A percentile compares a stretch with the other conserved stretches of the same genome.
These are phyloP conservation scores for Ashinkailepas kermadecensis DNA, from an alignment of 2,888 invertebrate genomes.

Conservation along the genomic window DNA sequence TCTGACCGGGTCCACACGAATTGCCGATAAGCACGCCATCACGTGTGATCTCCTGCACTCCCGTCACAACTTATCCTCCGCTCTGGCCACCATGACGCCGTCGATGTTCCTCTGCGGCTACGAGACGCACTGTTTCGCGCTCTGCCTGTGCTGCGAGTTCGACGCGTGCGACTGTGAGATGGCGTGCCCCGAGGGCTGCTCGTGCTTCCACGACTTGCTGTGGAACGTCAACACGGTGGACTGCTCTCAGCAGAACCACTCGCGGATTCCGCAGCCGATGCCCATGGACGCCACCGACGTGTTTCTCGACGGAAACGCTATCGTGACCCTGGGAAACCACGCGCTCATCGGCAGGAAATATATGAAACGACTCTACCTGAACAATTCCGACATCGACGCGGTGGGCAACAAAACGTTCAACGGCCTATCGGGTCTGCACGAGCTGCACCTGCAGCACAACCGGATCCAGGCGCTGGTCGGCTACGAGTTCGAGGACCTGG, in stretches of 20 bases:
- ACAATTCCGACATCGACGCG: conserved; percentile 75
- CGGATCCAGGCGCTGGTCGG: conserved; percentile 69
- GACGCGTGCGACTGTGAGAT: conserved; percentile 96
- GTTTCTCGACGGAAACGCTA: conserved; percentile 84
- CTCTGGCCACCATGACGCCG: conserved; percentile 70
- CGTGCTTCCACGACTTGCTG: conserved; percentile 87
- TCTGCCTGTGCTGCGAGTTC: conserved; percentile 93
- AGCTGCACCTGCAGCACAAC: conserved; percentile 81
- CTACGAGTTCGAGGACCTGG: conserved; percentile 71
- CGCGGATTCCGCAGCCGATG: conserved; percentile 70
- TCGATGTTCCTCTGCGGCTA: conserved; percentile 88
- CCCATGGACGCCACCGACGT: conserved; percentile 95
- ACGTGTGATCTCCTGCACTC: conserved; percentile 60
- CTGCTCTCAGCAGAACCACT: conserved; percentile 72
- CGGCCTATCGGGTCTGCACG: conserved; percentile 66
- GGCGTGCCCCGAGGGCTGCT: conserved; percentile 89
- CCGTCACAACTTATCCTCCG: conserved; percentile 68
- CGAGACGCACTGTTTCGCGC: conserved; percentile 84
- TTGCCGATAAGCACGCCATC: neutral
- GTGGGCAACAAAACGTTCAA: conserved; percentile 86
- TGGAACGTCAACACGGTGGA: conserved; percentile 91
- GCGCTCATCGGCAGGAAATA: conserved; percentile 88
- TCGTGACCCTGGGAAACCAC: conserved; percentile 76
- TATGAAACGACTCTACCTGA: conserved; percentile 75
- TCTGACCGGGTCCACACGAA: conserved; percentile 38